Percentiles rank a stretch among this genome's conserved stretches.
phyloP scores from a whole-genome alignment of 2,888 invertebrate species.

The Pyrochroa serraticornis region DNA sequence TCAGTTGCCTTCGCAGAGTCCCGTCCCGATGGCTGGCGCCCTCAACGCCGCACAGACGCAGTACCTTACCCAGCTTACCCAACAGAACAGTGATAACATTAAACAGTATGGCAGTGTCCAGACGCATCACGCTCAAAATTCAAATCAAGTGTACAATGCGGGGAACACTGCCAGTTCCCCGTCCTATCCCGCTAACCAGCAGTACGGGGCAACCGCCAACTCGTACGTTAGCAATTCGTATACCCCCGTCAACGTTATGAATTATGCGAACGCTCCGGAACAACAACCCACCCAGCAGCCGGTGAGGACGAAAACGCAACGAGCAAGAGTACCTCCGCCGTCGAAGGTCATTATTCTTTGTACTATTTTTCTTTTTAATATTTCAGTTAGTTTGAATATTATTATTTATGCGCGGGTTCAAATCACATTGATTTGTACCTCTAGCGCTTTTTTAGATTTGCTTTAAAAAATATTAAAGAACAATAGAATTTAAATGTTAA shows the following conservation, averaged over 20 bases:
- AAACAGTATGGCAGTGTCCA: conserved; percentile 44
- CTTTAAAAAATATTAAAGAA: too few relatives aligned
- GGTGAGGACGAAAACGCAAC: conserved; percentile 67
- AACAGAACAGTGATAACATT: conserved; percentile 58
- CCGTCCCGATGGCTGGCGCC: conserved; percentile 54
- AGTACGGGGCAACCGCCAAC: conserved; percentile 43
- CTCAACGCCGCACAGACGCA: conserved; percentile 66
- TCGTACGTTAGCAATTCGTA: conserved; percentile 44
- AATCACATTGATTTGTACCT: too few relatives aligned
- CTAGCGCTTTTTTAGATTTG: too few relatives aligned
- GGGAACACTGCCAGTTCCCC: conserved; percentile 32
- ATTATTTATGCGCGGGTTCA: too few relatives aligned
- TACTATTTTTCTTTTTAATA: conserved; percentile 18
- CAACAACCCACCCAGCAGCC: conserved; percentile 50
- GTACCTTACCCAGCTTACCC: conserved; percentile 65
- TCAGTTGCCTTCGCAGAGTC: conserved; percentile 40
- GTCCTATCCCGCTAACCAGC: conserved; percentile 36
- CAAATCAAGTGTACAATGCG: conserved; percentile 28
- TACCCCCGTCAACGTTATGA: conserved; percentile 33
- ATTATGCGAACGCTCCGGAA: conserved; percentile 34
- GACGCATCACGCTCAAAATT: conserved; percentile 38
- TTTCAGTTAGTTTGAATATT: conserved; percentile 6
- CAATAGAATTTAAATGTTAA: too few relatives aligned
- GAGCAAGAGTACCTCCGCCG: conserved; percentile 81
- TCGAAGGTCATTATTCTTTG: conserved; percentile 68